Conservation (phyloP, 2,113 vertebrate species). For the Ibidorhyncha struthersii region DNA sequence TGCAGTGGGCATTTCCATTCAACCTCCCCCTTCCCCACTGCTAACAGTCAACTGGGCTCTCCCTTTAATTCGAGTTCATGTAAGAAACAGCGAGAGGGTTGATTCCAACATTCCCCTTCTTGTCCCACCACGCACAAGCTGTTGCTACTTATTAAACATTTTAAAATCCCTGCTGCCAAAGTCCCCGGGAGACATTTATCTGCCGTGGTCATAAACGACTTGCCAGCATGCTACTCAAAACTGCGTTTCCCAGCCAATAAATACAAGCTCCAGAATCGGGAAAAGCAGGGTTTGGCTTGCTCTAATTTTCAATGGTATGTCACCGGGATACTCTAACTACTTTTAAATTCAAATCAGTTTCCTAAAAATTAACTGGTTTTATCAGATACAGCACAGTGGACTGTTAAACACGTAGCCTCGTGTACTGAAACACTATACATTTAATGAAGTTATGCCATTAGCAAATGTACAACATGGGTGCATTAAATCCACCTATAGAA, state of each 20-base stretch:
- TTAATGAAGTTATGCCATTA: slow-evolving; percentile 73
- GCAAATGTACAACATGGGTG: slow-evolving; percentile 74
- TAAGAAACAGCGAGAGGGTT: slow-evolving; percentile 25
- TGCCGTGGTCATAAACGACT: slow-evolving; percentile 53
- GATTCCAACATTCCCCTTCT: slow-evolving; percentile 32
- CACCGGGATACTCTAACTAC: slow-evolving; percentile 51
- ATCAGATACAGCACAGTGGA: slow-evolving; percentile 64
- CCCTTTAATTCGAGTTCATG: neutral
- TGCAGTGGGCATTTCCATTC: slow-evolving; percentile 24
- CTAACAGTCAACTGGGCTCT: slow-evolving; percentile 31
- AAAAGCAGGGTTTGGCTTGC: slow-evolving; percentile 37
- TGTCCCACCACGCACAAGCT: slow-evolving; percentile 58
- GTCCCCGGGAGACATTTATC: slow-evolving; percentile 56
- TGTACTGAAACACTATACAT: slow-evolving; percentile 75
- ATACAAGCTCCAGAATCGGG: slow-evolving; percentile 54
- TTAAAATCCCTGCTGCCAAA: slow-evolving; percentile 64
- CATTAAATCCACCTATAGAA: slow-evolving; percentile 67
- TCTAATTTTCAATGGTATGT: slow-evolving; percentile 62
- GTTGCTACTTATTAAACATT: slow-evolving; percentile 65
- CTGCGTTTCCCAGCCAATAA: slow-evolving; percentile 58
- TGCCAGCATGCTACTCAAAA: slow-evolving; percentile 61
- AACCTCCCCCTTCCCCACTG: neutral
- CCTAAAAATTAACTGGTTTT: slow-evolving; percentile 62
- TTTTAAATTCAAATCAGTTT: slow-evolving; percentile 60
- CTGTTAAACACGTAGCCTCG: slow-evolving; percentile 67